Percentiles rank a stretch among this genome's conserved stretches.
Conservation (phyloP, 2,888 invertebrate species). For the Drosophila picticornis region DNA sequence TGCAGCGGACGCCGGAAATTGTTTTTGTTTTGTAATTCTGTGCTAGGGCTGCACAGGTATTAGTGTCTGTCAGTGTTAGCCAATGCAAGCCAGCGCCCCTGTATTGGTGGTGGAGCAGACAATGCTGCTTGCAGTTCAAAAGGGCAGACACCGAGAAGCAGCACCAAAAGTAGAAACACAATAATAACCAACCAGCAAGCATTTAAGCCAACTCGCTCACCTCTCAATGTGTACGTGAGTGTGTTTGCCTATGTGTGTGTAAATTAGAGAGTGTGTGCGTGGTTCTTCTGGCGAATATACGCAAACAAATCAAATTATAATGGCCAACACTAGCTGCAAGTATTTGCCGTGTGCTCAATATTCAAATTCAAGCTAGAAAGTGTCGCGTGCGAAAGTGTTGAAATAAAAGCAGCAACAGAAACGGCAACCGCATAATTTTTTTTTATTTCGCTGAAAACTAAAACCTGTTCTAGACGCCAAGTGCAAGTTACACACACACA, state of each 20-base stretch:
- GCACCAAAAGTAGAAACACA: constrained; percentile 39
- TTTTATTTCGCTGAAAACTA: constrained; percentile 49
- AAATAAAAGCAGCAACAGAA: constrained; percentile 52
- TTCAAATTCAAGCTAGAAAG: constrained; percentile 69
- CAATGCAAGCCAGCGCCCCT: constrained; percentile 60
- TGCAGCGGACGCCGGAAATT: constrained; percentile 40
- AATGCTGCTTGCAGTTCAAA: constrained; percentile 77
- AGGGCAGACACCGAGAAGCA: constrained; percentile 59
- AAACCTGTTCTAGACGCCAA: constrained; percentile 76
- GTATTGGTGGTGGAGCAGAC: constrained; percentile 52
- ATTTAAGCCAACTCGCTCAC: constrained; percentile 64
- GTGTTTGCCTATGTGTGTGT: constrained; percentile 18
- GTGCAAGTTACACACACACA: constrained; percentile 62
- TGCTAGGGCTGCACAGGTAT: constrained; percentile 54
- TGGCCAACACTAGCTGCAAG: constrained; percentile 33
- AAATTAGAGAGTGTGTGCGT: constrained; percentile 16
- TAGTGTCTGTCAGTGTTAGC: constrained; percentile 62
- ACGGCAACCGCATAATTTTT: constrained; percentile 41
- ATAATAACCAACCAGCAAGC: constrained; percentile 37
- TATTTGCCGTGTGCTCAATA: constrained; percentile 65
- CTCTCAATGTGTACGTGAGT: constrained; percentile 21
- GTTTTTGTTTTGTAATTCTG: constrained; percentile 58
- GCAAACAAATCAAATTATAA: constrained; percentile 56
- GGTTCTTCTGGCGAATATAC: constrained; percentile 48
- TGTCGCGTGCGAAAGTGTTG: constrained; percentile 79